A percentile compares a stretch with the other conserved stretches of the same genome.
Evolutionary conservation across 2,797 vertebrate genomes (phyloP).

Genomic region (Spatula versicolor): DNA sequence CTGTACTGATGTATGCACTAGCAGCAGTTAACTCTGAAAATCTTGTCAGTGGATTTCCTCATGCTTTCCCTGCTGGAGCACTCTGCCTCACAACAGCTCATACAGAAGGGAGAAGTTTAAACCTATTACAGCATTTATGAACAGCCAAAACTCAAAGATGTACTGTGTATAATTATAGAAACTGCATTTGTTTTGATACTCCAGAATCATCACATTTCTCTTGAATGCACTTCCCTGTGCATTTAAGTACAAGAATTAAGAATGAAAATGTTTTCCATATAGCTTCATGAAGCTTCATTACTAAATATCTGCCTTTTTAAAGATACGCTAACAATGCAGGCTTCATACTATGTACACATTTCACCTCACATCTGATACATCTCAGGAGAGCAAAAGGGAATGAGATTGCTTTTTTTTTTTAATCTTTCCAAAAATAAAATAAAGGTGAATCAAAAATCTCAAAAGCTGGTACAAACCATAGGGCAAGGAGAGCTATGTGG

Average conservation of each 20-base stretch:
- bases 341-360: neutral
- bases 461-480: neutral
- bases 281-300: neutral
- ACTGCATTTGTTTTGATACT: neutral
- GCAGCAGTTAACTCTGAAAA: neutral
- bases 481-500: neutral
- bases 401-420: accelerated
- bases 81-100: neutral
- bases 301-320: neutral
- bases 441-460: neutral
- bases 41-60: neutral
- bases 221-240: neutral
- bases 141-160: neutral
- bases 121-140: neutral
- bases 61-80: neutral
- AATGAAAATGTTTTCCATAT: neutral
- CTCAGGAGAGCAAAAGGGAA: neutral
- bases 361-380: neutral
- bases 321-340: neutral
- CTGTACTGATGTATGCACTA: neutral
- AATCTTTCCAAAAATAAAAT: neutral
- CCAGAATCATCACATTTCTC: neutral
- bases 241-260: neutral
- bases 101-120: neutral
- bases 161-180: neutral